Evolutionary conservation across 1,140 invertebrate species (phyloP).

Genomic region (Nasonia longicornis): DNA sequence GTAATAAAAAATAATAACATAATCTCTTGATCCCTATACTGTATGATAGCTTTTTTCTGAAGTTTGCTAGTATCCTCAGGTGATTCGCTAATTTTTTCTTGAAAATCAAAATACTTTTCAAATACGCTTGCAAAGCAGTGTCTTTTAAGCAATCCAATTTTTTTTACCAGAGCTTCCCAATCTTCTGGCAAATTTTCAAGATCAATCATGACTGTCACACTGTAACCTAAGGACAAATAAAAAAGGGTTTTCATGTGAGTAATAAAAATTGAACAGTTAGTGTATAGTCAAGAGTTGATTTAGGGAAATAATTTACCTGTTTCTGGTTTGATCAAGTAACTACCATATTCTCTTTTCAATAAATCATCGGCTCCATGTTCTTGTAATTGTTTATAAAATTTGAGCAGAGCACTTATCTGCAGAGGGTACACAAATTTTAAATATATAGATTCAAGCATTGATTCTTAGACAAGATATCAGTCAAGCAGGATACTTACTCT

Average conservation of each 20-base stretch:
- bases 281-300: not conserved
- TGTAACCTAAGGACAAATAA: slow-evolving; percentile 78
- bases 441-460: not conserved
- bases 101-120: slow-evolving; percentile 99
- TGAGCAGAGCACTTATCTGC: slow-evolving; percentile 96
- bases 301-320: slow-evolving; percentile 73
- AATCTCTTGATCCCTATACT: slow-evolving; percentile 99
- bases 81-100: slow-evolving; percentile 97
- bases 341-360: slow-evolving; percentile 91
- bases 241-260: not conserved
- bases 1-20: slow-evolving; percentile 78
- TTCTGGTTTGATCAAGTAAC: slow-evolving; percentile 84
- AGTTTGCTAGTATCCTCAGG: slow-evolving; percentile 91
- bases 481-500: slow-evolving; percentile 76
- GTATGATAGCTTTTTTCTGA: slow-evolving; percentile 95
- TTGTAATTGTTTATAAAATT: slow-evolving; percentile 98
- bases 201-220: slow-evolving; percentile 94
- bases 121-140: slow-evolving; percentile 99
- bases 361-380: slow-evolving; percentile 98
- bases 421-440: slow-evolving; percentile 42
- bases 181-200: slow-evolving; percentile 92
- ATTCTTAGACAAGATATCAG: not conserved
- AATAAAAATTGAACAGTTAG: not conserved
- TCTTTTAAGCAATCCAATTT: slow-evolving; percentile 94
- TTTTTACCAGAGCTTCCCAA: slow-evolving; percentile 90